Conservation (phyloP, 2,888 invertebrate genomes). For the Phasia obesa region DNA sequence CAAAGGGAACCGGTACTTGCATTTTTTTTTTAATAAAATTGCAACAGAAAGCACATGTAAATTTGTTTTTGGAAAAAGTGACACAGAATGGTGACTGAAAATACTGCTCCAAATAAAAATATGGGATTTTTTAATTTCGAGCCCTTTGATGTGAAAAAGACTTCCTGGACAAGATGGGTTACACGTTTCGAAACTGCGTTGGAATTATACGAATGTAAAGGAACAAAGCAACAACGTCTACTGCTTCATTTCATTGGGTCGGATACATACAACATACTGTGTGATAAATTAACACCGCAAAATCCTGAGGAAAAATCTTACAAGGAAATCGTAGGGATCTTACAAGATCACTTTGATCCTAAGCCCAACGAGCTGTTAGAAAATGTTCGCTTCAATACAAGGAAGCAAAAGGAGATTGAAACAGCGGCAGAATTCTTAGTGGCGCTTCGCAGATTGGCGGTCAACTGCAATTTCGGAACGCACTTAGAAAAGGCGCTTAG, state of each 20-base stretch:
- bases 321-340: constrained; percentile 16
- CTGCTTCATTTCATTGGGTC: constrained; percentile 3
- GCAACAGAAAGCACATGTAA: neutral
- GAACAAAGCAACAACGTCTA: neutral
- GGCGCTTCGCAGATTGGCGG: no score
- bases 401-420: no score
- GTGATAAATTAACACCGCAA: neutral
- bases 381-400: no score
- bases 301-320: neutral
- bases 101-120: neutral
- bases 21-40: neutral
- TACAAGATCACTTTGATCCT: constrained; percentile 6
- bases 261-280: neutral
- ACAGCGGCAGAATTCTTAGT: no score
- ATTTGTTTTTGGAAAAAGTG: neutral
- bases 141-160: neutral
- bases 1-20: neutral
- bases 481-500: neutral
- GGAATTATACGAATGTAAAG: constrained; percentile 25
- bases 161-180: neutral
- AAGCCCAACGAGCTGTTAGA: no score
- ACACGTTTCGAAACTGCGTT: constrained; percentile 24
- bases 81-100: neutral
- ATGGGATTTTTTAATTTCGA: constrained; percentile 2
- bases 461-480: no score